Base-by-base conservation (phyloP, 2,888 invertebrate genomes). In the Pollenia griseotomentosa region DNA sequence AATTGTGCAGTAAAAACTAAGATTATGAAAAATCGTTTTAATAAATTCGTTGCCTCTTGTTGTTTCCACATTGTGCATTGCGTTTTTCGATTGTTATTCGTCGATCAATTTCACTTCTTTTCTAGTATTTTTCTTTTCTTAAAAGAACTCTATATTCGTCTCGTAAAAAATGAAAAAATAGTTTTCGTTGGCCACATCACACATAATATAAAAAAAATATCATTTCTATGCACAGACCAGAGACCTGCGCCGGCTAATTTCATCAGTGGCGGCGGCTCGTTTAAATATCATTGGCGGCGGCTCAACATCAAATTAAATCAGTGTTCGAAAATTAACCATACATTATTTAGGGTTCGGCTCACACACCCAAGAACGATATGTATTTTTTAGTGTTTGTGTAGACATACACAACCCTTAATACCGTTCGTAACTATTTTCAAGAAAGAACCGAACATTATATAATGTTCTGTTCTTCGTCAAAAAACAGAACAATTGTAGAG, bases 141-240 rank as follows among this genome's bases (percentile, higher is more conserved):
- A 42, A 75, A 51, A 82, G 78, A 77, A 80, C 61, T 66, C 14
- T 66, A 48, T 63, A 71, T 85, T 71, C 80, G 78, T 70, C 79
- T 80, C 51, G 65, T 77, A 79, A 78, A 88, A 81, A 79, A 68
- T 40, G 14, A 42, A 63, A 73, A 68, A 55, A 63, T 33, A 53
- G 74, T 68, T 77, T 78, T 88, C 73, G 78, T 83, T 88, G 75
- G 88, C 88, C 88, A 88, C 88, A 88, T 88, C 88, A 88, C 87
- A 87, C 81, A 78, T 73, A 82, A 78, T 73, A 82, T 61, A 79
- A 81, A 80, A 33, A 79, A 81, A 82, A 68, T 66, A 19, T 14
- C 65, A 33, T 77, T 75, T 53, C 40, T 16, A 9, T 71, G 9
- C n/a, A 33, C 79, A 71, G 71, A 40, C 44, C 51, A 55, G 65